Conservation (phyloP, 2,113 vertebrate genomes). For the Spheniscus mendiculus region DNA sequence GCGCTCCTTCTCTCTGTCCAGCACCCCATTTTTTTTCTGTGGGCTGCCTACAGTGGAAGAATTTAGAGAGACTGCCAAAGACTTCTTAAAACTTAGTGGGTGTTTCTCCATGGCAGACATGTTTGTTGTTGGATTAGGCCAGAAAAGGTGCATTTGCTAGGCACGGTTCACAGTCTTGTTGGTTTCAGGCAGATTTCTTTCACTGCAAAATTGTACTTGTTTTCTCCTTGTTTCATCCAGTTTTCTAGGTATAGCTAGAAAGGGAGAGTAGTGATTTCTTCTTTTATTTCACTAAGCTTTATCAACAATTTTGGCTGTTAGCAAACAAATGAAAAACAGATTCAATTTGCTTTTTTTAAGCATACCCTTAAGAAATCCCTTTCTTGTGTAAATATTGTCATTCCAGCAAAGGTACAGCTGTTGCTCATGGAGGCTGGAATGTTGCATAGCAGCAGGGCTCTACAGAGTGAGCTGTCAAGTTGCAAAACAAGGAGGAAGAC, state of each 20-base stretch:
- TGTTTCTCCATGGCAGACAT: background rate
- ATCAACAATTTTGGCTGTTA: background rate
- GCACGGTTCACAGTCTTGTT: background rate
- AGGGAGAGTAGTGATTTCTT: background rate
- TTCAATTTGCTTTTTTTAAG: background rate
- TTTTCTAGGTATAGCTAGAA: background rate
- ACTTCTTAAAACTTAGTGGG: background rate
- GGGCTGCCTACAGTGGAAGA: background rate
- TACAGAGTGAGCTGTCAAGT: background rate
- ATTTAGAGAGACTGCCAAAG: background rate
- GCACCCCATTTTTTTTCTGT: fast-evolving
- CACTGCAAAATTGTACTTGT: background rate
- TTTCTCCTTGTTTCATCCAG: background rate
- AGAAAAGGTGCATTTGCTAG: background rate
- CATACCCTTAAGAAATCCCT: background rate
- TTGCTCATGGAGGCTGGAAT: background rate
- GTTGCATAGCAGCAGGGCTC: background rate
- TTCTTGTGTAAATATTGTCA: background rate
- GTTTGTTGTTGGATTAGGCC: background rate
- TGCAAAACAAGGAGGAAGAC: background rate
- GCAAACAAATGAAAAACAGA: background rate
- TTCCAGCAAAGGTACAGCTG: background rate
- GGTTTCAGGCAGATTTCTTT: background rate
- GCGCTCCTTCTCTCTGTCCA: background rate
- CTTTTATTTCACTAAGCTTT: background rate